These are phyloP conservation scores for Lasioglossum baleicum DNA, from an alignment of 1,140 invertebrate genomes.

Conservation along the genomic window DNA sequence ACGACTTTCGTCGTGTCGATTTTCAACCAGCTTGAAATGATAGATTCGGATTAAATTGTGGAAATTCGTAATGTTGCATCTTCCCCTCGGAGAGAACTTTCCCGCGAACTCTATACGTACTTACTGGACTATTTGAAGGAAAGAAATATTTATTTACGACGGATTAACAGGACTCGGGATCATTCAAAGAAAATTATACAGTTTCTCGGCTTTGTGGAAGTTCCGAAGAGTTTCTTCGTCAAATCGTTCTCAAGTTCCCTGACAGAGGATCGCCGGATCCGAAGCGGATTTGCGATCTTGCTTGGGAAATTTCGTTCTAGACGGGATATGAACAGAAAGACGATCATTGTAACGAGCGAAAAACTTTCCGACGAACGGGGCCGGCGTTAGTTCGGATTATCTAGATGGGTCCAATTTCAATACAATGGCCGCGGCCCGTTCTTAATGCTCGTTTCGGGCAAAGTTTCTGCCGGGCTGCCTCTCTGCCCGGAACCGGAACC, in stretches of 20 bases:
- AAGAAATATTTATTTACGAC: no score
- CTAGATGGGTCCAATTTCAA: conserved; percentile 57
- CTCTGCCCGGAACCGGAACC: background rate
- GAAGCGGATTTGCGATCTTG: conserved; percentile 13
- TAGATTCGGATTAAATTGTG: no score
- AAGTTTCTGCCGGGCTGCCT: conserved; percentile 6
- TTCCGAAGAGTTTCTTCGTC: background rate
- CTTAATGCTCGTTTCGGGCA: conserved; percentile 36
- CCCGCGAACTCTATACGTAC: no score
- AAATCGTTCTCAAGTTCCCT: background rate
- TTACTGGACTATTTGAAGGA: no score
- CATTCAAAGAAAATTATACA: no score
- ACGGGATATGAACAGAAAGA: conserved; percentile 16
- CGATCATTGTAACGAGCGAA: conserved; percentile 55
- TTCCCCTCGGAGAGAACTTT: no score
- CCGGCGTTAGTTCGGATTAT: conserved; percentile 56
- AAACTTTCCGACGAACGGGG: conserved; percentile 35
- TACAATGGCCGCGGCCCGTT: conserved; percentile 44
- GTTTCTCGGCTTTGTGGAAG: background rate
- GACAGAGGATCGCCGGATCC: background rate
- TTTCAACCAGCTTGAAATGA: no score
- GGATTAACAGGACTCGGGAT: no score
- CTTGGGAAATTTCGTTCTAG: background rate
- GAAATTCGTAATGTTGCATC: no score
- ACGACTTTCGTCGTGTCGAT: no score